Evolutionary conservation across 1,140 invertebrate species (phyloP).

Genomic region (Eurosta solidaginis): DNA sequence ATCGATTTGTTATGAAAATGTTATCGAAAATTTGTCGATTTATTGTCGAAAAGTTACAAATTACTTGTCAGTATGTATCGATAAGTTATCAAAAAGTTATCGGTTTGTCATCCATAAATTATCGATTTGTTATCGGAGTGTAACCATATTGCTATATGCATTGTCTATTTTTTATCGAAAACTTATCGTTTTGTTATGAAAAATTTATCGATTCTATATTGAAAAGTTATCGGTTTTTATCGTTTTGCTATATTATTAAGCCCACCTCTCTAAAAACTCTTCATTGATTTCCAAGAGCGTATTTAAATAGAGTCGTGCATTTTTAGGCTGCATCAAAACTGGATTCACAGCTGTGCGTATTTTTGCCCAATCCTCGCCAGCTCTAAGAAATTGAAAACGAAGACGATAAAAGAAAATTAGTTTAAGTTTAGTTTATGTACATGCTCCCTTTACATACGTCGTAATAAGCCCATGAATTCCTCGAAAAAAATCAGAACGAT

Average conservation of each 20-base stretch:
- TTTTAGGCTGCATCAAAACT: slow-evolving; percentile 49
- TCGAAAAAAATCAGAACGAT: slow-evolving; percentile 45
- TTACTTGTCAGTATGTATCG: too few relatives aligned
- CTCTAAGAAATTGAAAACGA: slow-evolving; percentile 33
- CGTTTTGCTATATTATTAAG: slow-evolving; percentile 65
- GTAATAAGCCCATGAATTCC: slow-evolving; percentile 42
- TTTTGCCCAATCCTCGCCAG: slow-evolving; percentile 47
- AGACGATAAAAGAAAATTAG: not conserved
- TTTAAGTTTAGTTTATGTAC: not conserved
- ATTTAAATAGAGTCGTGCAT: slow-evolving; percentile 47
- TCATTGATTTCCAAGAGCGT: slow-evolving; percentile 48
- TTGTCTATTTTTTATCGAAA: too few relatives aligned
- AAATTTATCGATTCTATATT: too few relatives aligned
- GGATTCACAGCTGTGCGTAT: slow-evolving; percentile 50
- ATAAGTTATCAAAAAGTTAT: too few relatives aligned
- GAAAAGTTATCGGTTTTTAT: too few relatives aligned
- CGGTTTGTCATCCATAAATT: too few relatives aligned
- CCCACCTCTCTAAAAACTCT: slow-evolving; percentile 60
- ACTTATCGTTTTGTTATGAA: too few relatives aligned
- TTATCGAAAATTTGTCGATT: too few relatives aligned
- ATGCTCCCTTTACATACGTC: slow-evolving; percentile 44
- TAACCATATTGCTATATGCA: too few relatives aligned
- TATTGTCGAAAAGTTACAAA: too few relatives aligned
- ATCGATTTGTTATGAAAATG: too few relatives aligned
- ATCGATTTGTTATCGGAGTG: too few relatives aligned